Evolutionary conservation across 64 coral and sea anemone genomes (phyloP).

Genomic region (Pachyseris speciosa): DNA sequence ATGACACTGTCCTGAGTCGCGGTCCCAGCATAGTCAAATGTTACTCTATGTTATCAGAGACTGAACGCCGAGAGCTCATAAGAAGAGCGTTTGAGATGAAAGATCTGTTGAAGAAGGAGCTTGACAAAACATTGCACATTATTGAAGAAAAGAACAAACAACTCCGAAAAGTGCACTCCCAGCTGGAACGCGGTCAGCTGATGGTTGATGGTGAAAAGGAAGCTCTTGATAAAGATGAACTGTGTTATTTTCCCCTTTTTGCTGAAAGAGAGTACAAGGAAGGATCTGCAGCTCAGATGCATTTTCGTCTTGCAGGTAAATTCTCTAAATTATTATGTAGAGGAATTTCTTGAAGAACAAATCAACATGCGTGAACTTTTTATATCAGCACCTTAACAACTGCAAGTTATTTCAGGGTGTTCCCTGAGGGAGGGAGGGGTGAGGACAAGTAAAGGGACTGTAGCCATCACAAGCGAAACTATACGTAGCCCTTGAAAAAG

Average conservation of each 20-base stretch:
- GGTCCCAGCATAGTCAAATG: constrained; percentile 82
- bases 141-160: constrained; percentile 88
- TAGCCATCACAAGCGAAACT: no score
- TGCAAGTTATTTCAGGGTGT: no score
- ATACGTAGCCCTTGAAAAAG: no score
- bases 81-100: constrained; percentile 92
- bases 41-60: constrained; percentile 77
- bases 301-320: constrained; percentile 90
- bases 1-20: constrained; percentile 84
- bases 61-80: constrained; percentile 84
- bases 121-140: constrained; percentile 63
- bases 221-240: constrained; percentile 72
- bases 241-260: constrained; percentile 82
- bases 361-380: no score
- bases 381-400: no score
- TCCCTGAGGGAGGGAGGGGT: not conserved
- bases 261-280: constrained; percentile 86
- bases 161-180: constrained; percentile 59
- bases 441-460: not conserved
- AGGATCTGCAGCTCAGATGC: constrained; percentile 83
- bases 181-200: constrained; percentile 70
- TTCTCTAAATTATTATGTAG: not conserved
- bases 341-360: not conserved
- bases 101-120: constrained; percentile 80
- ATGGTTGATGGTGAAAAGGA: constrained; percentile 74